Evolutionary conservation across 2,888 invertebrate genomes (phyloP).

Genomic region (Empis stercorea): DNA sequence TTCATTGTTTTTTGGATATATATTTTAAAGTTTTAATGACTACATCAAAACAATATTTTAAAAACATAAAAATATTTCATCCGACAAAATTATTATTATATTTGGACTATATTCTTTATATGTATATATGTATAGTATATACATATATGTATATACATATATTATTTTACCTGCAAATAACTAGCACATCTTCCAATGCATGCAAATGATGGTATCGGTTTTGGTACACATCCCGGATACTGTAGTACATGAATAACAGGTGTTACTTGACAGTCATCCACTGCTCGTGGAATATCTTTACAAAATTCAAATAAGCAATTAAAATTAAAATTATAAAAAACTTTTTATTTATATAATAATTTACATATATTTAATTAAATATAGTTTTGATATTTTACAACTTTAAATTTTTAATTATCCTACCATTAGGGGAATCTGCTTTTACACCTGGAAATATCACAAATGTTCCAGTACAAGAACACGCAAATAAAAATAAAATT

Average conservation of each 20-base stretch:
- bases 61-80: no score
- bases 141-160: background rate
- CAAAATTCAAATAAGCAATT: background rate
- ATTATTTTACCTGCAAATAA: constrained; percentile 66
- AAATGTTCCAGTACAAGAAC: constrained; percentile 7
- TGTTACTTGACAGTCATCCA: constrained; percentile 78
- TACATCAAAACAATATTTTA: no score
- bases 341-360: no score
- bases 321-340: background rate
- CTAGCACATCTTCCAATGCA: constrained; percentile 85
- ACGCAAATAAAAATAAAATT: constrained; percentile 7
- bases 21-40: no score
- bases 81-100: no score
- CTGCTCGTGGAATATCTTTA: constrained; percentile 6
- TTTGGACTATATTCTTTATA: no score
- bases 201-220: constrained; percentile 86
- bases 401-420: background rate
- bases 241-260: constrained; percentile 85
- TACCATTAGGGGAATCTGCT: constrained; percentile 6
- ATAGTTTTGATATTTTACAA: no score
- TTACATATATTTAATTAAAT: no score
- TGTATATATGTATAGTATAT: constrained; percentile 4
- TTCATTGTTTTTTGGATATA: background rate
- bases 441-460: background rate
- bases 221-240: constrained; percentile 83